Evolutionary conservation across 2,888 invertebrate genomes (phyloP), one percentile per base, ranked within the genome.

Genomic region (Agrotis puta): DNA sequence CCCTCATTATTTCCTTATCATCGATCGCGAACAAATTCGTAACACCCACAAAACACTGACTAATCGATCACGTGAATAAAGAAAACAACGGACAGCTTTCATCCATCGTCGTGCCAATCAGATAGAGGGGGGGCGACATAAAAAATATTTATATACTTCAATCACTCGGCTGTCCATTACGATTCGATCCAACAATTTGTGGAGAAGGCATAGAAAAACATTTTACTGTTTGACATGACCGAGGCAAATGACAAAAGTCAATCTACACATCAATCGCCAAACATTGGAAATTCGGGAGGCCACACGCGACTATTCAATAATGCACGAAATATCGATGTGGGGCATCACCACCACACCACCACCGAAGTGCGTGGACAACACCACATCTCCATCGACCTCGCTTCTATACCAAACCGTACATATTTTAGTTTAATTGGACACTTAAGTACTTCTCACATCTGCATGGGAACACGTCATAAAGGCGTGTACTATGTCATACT

Each of bases 201-300:
- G 90, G 91, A 92, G 91, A 92, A 92, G 91, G 91, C 89, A 93
- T 92, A 92, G 90, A 94, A 95, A 94, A 95, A 94, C 94, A 94
- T 95, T 95, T 93, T 91, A 94, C 91, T 94, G 89, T 95, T 95
- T 94, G 95, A 95, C 95, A 93, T 94, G 94, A 93, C 89, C 93
- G 92, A 93, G 89, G 94, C 91, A 95, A 95, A 96, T 96, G 96
- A 95, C 95, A 95, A 95, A 95, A 95, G 95, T 95, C 95, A 95
- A 96, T 96, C 95, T 95, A 95, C 93, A 95, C 95, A 95, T 94
- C 95, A 95, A 95, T 95, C 95, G 95, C 95, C 95, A 95, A 96
- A 95, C 95, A 95, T 94, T 94, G 92, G 92, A 95, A 95, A 94
- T 95, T 96, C 93, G 92, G 95, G 92, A 93, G 94, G 94, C 88